Percentiles rank a stretch among this genome's conserved stretches.
These are phyloP conservation scores for Lycaena phlaeas DNA, from an alignment of 2,888 invertebrate genomes.

Conservation along the genomic window DNA sequence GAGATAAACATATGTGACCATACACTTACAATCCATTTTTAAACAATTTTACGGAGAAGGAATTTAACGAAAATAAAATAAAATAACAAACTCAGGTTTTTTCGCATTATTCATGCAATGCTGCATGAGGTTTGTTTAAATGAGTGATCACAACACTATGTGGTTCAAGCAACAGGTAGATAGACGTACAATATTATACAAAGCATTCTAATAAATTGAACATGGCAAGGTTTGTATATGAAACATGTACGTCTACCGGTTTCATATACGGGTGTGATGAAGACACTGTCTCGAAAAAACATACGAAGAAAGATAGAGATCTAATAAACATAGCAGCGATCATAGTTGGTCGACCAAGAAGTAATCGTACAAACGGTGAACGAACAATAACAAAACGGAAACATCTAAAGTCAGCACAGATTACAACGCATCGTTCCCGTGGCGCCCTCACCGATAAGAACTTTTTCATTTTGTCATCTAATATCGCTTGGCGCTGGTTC, in stretches of 20 bases:
- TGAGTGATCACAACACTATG: not conserved
- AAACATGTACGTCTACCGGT: slow-evolving; percentile 20
- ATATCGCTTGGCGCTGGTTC: slow-evolving; percentile 87
- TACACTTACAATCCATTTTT: too few relatives aligned
- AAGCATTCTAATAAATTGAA: slow-evolving; percentile 5
- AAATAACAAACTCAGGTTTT: not conserved
- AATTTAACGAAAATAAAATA: too few relatives aligned
- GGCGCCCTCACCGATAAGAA: slow-evolving; percentile 86
- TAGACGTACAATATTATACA: slow-evolving; percentile 7
- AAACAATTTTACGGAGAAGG: too few relatives aligned
- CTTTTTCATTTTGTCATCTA: slow-evolving; percentile 95
- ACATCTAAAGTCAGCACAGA: slow-evolving; percentile 58
- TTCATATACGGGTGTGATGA: slow-evolving; percentile 16
- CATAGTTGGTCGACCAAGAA: slow-evolving; percentile 54
- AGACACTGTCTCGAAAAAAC: slow-evolving; percentile 16
- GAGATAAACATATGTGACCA: too few relatives aligned
- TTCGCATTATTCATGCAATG: not conserved
- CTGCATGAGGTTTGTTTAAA: not conserved
- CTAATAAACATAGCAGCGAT: slow-evolving; percentile 43
- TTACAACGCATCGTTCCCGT: slow-evolving; percentile 51
- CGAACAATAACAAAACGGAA: slow-evolving; percentile 46
- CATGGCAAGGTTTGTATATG: slow-evolving; percentile 3
- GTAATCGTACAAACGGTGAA: slow-evolving; percentile 36
- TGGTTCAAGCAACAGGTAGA: slow-evolving; percentile 50
- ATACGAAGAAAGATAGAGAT: slow-evolving; percentile 23